Evolutionary conservation across 2,888 invertebrate genomes (phyloP).

Genomic region (Seira sanloemensis): DNA sequence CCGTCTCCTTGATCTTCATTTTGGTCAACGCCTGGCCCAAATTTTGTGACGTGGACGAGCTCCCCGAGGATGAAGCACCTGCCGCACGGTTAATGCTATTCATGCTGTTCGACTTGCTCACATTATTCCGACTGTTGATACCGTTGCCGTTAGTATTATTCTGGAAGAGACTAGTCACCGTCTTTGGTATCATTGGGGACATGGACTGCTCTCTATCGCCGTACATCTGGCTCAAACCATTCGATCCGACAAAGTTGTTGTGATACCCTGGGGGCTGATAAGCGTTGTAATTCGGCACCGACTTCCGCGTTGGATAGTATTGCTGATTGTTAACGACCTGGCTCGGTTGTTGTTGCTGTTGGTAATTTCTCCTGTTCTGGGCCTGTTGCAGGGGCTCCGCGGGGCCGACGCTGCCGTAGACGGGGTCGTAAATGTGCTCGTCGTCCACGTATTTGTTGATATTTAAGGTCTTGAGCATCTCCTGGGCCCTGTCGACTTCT

Average conservation of each 20-base stretch:
- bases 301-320: neutral
- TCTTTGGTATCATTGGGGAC: conserved; percentile 62
- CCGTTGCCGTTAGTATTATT: neutral
- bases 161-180: conserved; percentile 43
- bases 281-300: neutral
- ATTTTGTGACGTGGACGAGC: conserved; percentile 20
- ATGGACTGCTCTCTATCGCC: conserved; percentile 20
- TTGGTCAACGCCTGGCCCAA: conserved; percentile 32
- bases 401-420: conserved; percentile 27
- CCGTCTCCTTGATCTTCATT: conserved; percentile 33
- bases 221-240: neutral
- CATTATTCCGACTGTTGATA: conserved; percentile 17
- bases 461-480: conserved; percentile 25
- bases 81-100: conserved; percentile 31
- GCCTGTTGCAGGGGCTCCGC: neutral
- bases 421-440: conserved; percentile 65
- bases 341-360: neutral
- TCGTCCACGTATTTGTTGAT: conserved; percentile 29
- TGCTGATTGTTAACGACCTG: neutral
- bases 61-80: neutral
- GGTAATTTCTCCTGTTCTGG: neutral
- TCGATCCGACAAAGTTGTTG: neutral
- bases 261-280: neutral
- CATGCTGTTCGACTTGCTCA: conserved; percentile 49
- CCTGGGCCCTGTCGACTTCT: conserved; percentile 35